Evolutionary conservation across 2,797 vertebrate genomes (phyloP), one percentile per base, ranked within the genome.

Genomic region (Hippopotamyrus pictus): DNA sequence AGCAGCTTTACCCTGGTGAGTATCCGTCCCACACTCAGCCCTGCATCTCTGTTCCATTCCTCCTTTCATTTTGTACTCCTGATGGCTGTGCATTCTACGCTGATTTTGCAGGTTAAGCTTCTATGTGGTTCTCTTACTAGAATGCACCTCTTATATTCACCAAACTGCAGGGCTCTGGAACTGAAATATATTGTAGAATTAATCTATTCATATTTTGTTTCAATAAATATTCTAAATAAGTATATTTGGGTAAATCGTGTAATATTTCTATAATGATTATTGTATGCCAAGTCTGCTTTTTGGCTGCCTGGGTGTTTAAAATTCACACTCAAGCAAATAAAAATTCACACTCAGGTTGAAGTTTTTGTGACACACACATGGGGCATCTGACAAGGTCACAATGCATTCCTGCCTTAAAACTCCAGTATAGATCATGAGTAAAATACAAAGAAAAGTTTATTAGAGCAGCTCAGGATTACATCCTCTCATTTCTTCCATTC

Each of bases 1-100:
- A 96, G 95, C 98, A 99, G 94, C 96, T 99, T 91, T 99, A 98
- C 91, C 97, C 97, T 94, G 95, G 97, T 97, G 93, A 97, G 97
- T 90, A 82, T 37, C 44, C 29, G 14, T 17, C 12, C 44, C 41
- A 1, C 29, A 17, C 17, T 29, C 29, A 25, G 2, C 29, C 29
- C 44, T 29, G 22, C n/a, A 8, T 12, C 25, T 11, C 37, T 17
- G 19, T 14, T 82, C 14, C 33, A n/a, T 17, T 7, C 37, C 4
- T 44, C 12, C 33, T 44, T 8, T 46, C 5, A 1, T 83, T 1
- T 83, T n/a, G 19, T 11, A 2, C n/a, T 14, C 19, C 44, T 46
- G 41, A 22, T 19, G 37, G 7, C n/a, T 25, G 17, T 22, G n/a
- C n/a, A 37, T 12, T 17, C 3, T 48, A 54, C 14, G 3, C 7